phyloP scores from a whole-genome alignment of 2,113 vertebrate genomes.

The Heterocephalus glaber region DNA sequence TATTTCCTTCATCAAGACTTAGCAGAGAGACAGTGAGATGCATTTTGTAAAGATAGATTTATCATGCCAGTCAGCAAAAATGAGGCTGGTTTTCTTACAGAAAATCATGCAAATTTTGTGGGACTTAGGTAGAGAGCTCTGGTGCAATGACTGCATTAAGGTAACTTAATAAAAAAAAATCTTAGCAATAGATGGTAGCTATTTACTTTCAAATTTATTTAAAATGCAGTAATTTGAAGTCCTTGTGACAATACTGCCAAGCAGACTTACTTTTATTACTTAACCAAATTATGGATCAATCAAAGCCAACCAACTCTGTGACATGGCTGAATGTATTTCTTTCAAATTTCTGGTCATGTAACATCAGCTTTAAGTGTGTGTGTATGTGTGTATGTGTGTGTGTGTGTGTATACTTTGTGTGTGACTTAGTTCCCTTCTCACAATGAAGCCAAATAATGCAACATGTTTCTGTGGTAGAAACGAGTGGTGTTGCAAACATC shows the following conservation, averaged over 20 bases:
- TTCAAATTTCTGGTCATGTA: not conserved
- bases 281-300: not conserved
- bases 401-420: not conserved
- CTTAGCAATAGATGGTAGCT: not conserved
- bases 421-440: not conserved
- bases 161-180: not conserved
- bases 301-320: not conserved
- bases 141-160: not conserved
- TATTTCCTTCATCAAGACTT: conserved; percentile 55
- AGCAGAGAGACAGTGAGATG: not conserved
- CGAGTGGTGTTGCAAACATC: conserved; percentile 34
- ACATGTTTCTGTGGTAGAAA: not conserved
- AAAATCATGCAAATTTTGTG: not conserved
- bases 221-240: not conserved
- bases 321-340: not conserved
- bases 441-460: not conserved
- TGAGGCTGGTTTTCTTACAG: not conserved
- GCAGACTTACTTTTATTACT: not conserved
- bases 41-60: conserved; percentile 2
- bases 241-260: not conserved
- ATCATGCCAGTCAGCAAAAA: conserved; percentile 28
- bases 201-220: not conserved
- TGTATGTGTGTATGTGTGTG: too few species aligned
- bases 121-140: not conserved
- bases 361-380: not conserved